phyloP scores from a whole-genome alignment of 2,797 vertebrate genomes.

The Mormyrops attenuatus region DNA sequence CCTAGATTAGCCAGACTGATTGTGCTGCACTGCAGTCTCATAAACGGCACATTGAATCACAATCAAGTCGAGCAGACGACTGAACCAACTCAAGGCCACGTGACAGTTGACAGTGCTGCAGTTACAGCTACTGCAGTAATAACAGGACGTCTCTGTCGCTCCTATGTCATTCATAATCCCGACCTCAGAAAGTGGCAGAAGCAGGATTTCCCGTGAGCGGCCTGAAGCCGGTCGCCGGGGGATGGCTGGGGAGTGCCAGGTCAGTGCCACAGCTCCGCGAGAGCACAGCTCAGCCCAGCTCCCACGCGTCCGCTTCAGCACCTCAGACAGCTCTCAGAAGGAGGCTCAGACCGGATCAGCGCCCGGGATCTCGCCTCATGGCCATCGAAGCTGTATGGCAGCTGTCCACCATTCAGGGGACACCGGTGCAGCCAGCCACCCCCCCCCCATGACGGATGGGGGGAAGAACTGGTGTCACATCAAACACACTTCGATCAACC shows the following conservation, averaged over 20 bases:
- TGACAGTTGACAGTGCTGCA: not conserved
- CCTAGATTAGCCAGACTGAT: not conserved
- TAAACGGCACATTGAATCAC: not conserved
- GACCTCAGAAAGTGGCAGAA: not conserved
- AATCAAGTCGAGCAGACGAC: not conserved
- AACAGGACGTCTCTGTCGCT: not conserved
- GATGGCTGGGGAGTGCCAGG: not conserved
- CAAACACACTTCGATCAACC: not conserved
- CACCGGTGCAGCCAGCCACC: not conserved
- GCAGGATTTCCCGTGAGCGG: not conserved
- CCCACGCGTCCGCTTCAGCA: not conserved
- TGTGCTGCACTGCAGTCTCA: not conserved
- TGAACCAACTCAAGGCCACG: not conserved
- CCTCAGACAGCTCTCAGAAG: slow-evolving; percentile 6
- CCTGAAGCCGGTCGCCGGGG: not conserved
- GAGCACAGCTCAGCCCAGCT: not conserved
- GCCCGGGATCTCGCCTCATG: not conserved
- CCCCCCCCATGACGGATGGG: not conserved
- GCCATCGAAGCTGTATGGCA: not conserved
- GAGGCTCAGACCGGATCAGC: not conserved
- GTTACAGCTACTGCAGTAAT: not conserved
- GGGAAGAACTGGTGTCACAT: not conserved
- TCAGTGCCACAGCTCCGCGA: not conserved
- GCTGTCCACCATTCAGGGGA: not conserved
- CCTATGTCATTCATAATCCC: not conserved